Evolutionary conservation across 1,140 invertebrate species (phyloP).

Genomic region (Scaptomyza pallida): DNA sequence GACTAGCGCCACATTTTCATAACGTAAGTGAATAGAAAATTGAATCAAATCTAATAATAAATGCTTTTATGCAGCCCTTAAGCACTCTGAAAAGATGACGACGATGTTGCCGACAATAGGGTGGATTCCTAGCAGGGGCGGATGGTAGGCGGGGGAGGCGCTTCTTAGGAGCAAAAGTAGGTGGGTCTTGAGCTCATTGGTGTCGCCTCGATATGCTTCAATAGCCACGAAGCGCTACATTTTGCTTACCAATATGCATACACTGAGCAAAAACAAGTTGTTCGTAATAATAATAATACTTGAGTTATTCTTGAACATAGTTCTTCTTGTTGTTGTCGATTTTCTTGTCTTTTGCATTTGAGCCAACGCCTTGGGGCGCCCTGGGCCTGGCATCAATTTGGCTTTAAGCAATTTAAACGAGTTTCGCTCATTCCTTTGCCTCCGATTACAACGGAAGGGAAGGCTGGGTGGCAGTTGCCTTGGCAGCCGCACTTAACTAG

Average conservation of each 20-base stretch:
- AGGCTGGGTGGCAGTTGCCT: constrained; percentile 13
- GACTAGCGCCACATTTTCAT: constrained; percentile 78
- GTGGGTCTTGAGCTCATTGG: constrained; percentile 58
- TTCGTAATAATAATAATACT: no score
- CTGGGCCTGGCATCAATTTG: constrained; percentile 58
- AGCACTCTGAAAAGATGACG: constrained; percentile 81
- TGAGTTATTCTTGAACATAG: constrained; percentile 22
- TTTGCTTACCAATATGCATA: constrained; percentile 63
- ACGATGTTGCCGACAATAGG: constrained; percentile 42
- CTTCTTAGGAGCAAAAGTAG: no score
- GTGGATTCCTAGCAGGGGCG: constrained; percentile 10
- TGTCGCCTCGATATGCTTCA: constrained; percentile 68
- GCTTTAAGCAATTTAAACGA: constrained; percentile 76
- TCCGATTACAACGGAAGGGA: constrained; percentile 31
- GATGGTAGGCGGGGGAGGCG: no score
- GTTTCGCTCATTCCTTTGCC: constrained; percentile 53
- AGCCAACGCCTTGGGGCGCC: constrained; percentile 23
- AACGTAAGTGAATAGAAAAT: constrained; percentile 83
- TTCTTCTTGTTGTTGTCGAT: constrained; percentile 23
- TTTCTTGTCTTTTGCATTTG: constrained; percentile 37
- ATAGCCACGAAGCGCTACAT: constrained; percentile 64
- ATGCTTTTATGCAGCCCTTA: constrained; percentile 83
- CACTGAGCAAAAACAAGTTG: constrained; percentile 6
- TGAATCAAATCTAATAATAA: constrained; percentile 83
- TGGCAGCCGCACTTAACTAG: constrained; percentile 64